Percentiles rank a stretch among this genome's conserved stretches.
phyloP scores from a whole-genome alignment of 2,797 vertebrate genomes.

The Cyclura pinguis region DNA sequence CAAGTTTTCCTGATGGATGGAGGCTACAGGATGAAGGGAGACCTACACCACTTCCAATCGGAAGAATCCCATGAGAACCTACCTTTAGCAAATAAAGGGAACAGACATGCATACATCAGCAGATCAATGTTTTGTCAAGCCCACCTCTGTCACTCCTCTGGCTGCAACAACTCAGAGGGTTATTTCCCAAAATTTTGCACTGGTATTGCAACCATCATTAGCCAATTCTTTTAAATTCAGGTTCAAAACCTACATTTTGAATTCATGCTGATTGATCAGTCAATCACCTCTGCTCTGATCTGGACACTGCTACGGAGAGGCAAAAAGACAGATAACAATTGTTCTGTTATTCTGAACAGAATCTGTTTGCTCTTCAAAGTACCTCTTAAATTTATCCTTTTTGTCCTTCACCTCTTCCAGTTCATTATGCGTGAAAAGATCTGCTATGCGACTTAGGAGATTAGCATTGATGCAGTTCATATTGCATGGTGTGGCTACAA shows the following conservation, averaged over 20 bases:
- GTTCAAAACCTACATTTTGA: background rate
- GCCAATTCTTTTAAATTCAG: background rate
- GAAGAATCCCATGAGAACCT: too few species aligned
- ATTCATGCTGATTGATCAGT: background rate
- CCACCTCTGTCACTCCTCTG: background rate
- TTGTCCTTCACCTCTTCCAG: constrained; percentile 95
- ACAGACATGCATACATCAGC: background rate
- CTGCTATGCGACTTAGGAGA: constrained; percentile 89
- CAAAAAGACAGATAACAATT: constrained; percentile 7
- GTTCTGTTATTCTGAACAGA: constrained; percentile 23
- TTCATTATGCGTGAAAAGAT: constrained; percentile 94
- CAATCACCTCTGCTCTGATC: background rate
- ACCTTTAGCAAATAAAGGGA: background rate
- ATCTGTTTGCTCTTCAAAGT: background rate
- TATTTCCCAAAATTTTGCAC: background rate
- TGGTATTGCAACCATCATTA: background rate
- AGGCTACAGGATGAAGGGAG: background rate
- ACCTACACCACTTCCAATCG: too few species aligned
- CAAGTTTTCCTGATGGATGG: background rate
- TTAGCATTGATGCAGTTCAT: constrained; percentile 99
- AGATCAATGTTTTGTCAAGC: background rate
- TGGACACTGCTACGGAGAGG: background rate
- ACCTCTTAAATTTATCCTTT: constrained; percentile 97
- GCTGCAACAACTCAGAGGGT: background rate
- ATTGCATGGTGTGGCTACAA: constrained; percentile 95